Conservation (phyloP, 2,113 vertebrate species). For the Gopherus flavomarginatus region DNA sequence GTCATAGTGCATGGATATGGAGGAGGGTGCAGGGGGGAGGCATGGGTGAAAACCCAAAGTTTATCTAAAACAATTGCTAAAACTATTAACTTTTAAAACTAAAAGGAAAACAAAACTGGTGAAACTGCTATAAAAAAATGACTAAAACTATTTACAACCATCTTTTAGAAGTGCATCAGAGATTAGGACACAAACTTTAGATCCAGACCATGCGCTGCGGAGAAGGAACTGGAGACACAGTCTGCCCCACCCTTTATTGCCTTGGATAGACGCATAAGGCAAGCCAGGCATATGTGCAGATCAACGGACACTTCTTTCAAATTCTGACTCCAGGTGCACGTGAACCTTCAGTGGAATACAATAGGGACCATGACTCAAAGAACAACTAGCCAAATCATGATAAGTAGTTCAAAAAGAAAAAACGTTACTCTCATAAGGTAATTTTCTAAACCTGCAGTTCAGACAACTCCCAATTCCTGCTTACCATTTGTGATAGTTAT, state of each 20-base stretch:
- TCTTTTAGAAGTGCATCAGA: neutral
- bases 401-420: neutral
- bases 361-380: neutral
- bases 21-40: too few species aligned
- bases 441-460: neutral
- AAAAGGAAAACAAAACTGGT: neutral
- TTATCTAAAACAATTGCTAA: neutral
- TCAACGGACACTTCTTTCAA: neutral
- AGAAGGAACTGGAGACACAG: neutral
- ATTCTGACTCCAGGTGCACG: neutral
- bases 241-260: neutral
- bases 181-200: neutral
- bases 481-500: constrained; percentile 72
- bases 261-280: neutral
- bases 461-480: constrained; percentile 9
- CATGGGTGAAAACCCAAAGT: neutral
- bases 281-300: neutral
- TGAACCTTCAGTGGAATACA: neutral
- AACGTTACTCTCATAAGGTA: neutral
- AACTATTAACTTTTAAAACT: neutral
- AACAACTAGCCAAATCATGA: neutral
- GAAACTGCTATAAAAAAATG: neutral
- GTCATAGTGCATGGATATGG: neutral
- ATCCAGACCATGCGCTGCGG: neutral
- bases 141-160: neutral